These are phyloP conservation scores for Nephrotoma appendiculata DNA, from an alignment of 2,888 invertebrate species.

Conservation along the genomic window DNA sequence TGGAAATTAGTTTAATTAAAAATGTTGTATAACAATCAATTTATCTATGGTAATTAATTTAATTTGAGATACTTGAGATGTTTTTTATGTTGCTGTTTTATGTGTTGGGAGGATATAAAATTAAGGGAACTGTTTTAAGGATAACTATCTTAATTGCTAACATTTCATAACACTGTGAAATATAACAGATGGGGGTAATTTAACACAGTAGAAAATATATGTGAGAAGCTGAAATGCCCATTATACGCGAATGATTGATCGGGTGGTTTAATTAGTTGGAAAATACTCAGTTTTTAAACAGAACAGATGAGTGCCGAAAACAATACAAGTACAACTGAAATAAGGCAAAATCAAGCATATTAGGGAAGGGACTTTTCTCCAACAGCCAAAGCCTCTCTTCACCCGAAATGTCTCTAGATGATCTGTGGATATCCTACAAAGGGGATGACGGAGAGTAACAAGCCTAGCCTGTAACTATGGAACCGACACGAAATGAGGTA, in stretches of 20 bases:
- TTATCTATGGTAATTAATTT: background rate
- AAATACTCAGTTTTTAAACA: no score
- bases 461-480: no score
- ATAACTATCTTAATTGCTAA: background rate
- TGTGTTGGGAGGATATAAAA: background rate
- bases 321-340: no score
- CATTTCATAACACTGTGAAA: background rate
- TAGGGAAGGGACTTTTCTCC: no score
- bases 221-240: background rate
- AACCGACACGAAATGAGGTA: no score
- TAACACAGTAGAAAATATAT: background rate
- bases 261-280: no score
- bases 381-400: no score
- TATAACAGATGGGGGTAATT: background rate
- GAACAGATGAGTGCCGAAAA: no score
- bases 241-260: no score
- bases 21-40: background rate
- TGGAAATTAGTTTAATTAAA: background rate
- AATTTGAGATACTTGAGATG: background rate
- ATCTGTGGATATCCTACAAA: fast-evolving
- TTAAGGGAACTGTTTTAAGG: background rate
- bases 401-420: no score
- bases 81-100: background rate
- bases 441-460: no score
- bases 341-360: no score